These are phyloP conservation scores for Hassar affinis DNA, from an alignment of 2,113 vertebrate species.

Conservation along the genomic window DNA sequence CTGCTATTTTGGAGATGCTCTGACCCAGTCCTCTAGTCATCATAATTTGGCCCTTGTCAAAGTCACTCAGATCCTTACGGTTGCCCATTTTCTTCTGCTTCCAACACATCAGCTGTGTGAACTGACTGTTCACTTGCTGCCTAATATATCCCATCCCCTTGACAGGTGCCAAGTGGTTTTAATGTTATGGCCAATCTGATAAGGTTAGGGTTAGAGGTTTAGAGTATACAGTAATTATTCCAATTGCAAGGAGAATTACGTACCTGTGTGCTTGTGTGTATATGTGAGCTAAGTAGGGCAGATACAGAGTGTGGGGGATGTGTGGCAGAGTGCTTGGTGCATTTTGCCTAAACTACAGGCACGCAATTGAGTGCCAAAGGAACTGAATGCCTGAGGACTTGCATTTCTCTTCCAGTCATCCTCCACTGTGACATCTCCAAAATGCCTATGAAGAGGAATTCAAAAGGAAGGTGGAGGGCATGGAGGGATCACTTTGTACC, in stretches of 20 bases:
- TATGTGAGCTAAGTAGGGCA: not conserved
- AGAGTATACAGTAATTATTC: not conserved
- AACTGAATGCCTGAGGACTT: slow-evolving; percentile 54
- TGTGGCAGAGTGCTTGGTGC: not conserved
- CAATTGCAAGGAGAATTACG: not conserved
- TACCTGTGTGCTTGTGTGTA: not conserved
- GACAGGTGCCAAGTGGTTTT: too few species aligned
- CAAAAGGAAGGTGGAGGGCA: slow-evolving; percentile 12
- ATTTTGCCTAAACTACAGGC: slow-evolving; percentile 17
- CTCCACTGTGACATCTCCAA: slow-evolving; percentile 56
- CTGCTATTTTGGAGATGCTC: too few species aligned
- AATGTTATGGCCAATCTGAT: too few species aligned
- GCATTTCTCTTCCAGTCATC: slow-evolving; percentile 37
- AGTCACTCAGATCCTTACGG: too few species aligned
- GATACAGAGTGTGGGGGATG: not conserved
- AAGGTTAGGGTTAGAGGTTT: not conserved
- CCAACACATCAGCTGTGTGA: too few species aligned
- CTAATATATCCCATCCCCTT: too few species aligned
- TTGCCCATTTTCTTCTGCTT: too few species aligned
- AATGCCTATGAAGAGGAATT: slow-evolving; percentile 55
- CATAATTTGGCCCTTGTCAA: too few species aligned
- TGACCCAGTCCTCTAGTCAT: too few species aligned
- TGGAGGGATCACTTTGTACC: slow-evolving; percentile 40
- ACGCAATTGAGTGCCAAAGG: slow-evolving; percentile 46
- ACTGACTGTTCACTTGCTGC: too few species aligned